Conservation (phyloP, 2,888 invertebrate genomes). For the Lepidocyrtoides sp. region DNA sequence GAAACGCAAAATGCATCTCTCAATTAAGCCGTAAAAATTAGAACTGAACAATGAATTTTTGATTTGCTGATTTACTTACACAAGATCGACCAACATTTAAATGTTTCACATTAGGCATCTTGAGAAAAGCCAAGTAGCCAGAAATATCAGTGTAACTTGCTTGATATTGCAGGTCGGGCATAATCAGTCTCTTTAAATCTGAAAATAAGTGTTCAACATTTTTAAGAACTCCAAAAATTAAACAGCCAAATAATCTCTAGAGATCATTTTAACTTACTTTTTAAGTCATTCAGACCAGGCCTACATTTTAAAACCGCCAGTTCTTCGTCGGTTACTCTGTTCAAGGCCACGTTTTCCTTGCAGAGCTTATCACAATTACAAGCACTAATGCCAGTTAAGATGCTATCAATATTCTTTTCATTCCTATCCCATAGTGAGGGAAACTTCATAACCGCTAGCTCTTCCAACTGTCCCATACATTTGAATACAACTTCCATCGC, state of each 20-base stretch:
- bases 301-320: conserved; percentile 31
- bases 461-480: conserved; percentile 45
- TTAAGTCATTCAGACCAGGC: conserved; percentile 69
- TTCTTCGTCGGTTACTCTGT: conserved; percentile 17
- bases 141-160: conserved; percentile 75
- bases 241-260: no score
- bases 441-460: conserved; percentile 59
- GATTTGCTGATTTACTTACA: conserved; percentile 34
- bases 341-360: conserved; percentile 16
- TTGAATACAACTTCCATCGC: conserved; percentile 62
- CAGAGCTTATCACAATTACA: conserved; percentile 58
- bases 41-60: not conserved
- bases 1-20: no score
- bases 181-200: conserved; percentile 69
- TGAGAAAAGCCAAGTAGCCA: conserved; percentile 73
- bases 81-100: conserved; percentile 75
- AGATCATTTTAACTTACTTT: conserved; percentile 61
- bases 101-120: conserved; percentile 67
- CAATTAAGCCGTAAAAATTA: not conserved
- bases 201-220: not conserved
- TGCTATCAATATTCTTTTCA: conserved; percentile 71
- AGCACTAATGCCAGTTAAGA: conserved; percentile 71
- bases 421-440: conserved; percentile 64
- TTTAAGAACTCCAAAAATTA: no score
- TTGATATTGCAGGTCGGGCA: conserved; percentile 79